Conservation (phyloP, 2,888 invertebrate species). For the Eurois occulta region DNA sequence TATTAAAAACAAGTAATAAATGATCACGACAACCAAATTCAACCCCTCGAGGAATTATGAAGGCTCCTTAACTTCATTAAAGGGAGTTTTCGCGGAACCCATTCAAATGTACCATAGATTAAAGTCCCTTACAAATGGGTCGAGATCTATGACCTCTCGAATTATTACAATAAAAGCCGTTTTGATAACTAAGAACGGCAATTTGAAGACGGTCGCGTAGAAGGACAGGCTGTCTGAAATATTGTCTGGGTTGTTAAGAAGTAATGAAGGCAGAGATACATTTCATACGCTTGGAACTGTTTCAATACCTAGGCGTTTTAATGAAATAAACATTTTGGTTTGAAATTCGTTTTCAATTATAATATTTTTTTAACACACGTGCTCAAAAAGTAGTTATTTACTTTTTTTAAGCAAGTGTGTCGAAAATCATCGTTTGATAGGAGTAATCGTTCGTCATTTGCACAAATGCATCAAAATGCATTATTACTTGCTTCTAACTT, state of each 20-base stretch:
- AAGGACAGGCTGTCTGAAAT: constrained; percentile 29
- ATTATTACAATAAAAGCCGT: constrained; percentile 79
- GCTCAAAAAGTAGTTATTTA: neutral
- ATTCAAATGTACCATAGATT: constrained; percentile 63
- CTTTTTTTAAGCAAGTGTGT: neutral
- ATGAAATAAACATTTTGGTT: neutral
- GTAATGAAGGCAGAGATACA: constrained; percentile 18
- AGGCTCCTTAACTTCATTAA: constrained; percentile 85
- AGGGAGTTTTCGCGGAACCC: constrained; percentile 67
- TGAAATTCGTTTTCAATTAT: neutral
- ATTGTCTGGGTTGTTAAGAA: constrained; percentile 32
- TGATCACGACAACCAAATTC: constrained; percentile 73
- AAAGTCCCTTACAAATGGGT: constrained; percentile 72
- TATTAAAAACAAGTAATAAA: constrained; percentile 79
- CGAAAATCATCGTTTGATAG: neutral
- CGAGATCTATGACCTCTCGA: constrained; percentile 77
- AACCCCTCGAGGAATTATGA: constrained; percentile 79
- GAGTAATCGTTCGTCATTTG: neutral
- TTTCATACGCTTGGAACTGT: constrained; percentile 7
- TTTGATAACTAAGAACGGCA: constrained; percentile 80
- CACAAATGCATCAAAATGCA: neutral
- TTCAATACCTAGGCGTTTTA: constrained; percentile 2
- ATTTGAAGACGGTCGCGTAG: constrained; percentile 71
- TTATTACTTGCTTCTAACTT: neutral
- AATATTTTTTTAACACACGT: neutral